Base-by-base conservation (phyloP, 37 sponge, comb jelly and placozoan genomes). In the Mnemiopsis leidyi region DNA sequence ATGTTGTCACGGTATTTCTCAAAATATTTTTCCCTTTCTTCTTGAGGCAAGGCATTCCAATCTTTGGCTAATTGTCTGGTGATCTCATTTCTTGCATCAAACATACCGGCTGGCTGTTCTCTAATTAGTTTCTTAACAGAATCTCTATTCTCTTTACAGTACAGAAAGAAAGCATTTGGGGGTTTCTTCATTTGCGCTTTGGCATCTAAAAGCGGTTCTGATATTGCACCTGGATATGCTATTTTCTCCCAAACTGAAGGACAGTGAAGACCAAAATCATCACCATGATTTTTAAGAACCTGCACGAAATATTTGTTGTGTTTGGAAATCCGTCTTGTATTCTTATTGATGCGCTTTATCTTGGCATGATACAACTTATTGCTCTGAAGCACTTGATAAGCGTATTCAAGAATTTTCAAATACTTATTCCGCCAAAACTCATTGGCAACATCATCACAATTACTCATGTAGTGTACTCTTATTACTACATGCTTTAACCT, bases 181-280 rank as follows among this genome's bases (percentile, higher is more conserved):
- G 90, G 90, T 39, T 85, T 85, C 90, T 85, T 85, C 90, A 40
- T 85, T 23, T 85, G 90, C 0, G 90, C 61, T 39, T 85, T 85
- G 25, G 90, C 90, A 3, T 85, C 90, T 26, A 85, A 39, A 2
- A 85, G 61, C 3, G 90, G 90, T 85, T 85, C 90, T 39, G 90
- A 85, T 85, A 85, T 85, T 0, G 90, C 90, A 25, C 90, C 90
- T 24, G 90, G 90, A 33, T 85, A 85, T 0, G 90, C 90, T 85
- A 85, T 85, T 85, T 85, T 85, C 90, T 85, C 90, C 90, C 90
- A 85, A 18, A 85, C 90, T 40, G 90, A 85, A 40, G 90, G 90
- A 25, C 90, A 85, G 29, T 85, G 90, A 2, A 85, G 61, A 0
- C 90, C 90, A 85, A 85, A 85, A 33, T 85, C 90, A 40, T 85